Evolutionary conservation across 37 sponge, comb jelly and placozoan genomes (phyloP).

Genomic region (Cladorhizidae sp.): DNA sequence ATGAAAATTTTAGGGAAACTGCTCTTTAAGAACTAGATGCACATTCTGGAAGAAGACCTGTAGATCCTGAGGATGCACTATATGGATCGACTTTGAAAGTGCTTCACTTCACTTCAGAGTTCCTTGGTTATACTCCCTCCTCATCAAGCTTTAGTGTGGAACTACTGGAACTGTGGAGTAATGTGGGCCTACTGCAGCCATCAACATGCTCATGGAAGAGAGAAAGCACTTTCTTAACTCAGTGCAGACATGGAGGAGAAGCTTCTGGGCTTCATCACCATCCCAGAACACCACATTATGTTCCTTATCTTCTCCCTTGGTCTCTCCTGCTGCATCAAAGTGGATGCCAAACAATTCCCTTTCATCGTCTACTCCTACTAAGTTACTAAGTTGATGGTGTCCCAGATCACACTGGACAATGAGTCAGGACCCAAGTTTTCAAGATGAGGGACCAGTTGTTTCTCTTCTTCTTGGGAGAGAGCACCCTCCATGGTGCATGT

Average conservation of each 20-base stretch:
- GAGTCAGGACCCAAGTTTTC: conserved; percentile 8
- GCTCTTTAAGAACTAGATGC: too few relatives aligned
- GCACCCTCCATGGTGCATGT: background rate
- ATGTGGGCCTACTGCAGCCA: too few relatives aligned
- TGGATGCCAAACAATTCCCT: conserved; percentile 17
- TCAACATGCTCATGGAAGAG: too few relatives aligned
- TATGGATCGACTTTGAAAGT: too few relatives aligned
- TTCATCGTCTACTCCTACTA: conserved; percentile 34
- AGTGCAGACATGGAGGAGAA: conserved; percentile 19
- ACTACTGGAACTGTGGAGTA: too few relatives aligned
- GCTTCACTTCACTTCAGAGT: too few relatives aligned
- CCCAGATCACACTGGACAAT: conserved; percentile 38
- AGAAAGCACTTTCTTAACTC: conserved; percentile 19
- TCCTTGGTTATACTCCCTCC: too few relatives aligned
- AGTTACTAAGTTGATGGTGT: conserved; percentile 38
- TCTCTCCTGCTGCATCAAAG: background rate
- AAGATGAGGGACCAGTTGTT: background rate
- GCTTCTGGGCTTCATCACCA: background rate
- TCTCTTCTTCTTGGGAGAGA: conserved; percentile 6
- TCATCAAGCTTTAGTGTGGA: too few relatives aligned
- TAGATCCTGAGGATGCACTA: too few relatives aligned
- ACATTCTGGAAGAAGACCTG: too few relatives aligned
- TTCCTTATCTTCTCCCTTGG: background rate
- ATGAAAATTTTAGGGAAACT: too few relatives aligned
- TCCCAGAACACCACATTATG: conserved; percentile 46